Conservation (phyloP, 2,113 vertebrate species). For the Myiopsitta monachus region DNA sequence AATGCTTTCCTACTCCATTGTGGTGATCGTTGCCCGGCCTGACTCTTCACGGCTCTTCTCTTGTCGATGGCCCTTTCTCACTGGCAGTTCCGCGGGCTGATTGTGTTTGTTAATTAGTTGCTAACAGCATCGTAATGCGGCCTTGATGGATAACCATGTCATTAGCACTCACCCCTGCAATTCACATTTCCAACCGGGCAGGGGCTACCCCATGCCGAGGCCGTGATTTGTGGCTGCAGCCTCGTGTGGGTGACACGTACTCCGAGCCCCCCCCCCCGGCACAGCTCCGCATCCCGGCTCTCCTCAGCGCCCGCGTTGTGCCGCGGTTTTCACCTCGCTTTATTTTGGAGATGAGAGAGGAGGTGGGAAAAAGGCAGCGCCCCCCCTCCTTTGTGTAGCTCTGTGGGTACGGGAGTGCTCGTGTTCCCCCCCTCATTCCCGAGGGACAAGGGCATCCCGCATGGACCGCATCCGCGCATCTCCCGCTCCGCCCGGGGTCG, state of each 20-base stretch:
- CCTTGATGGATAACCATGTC: conserved; percentile 78
- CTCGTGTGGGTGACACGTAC: not conserved
- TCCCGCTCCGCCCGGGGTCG: not conserved
- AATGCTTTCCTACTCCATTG: conserved; percentile 13
- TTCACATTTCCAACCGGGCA: conserved; percentile 62
- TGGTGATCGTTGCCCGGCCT: conserved; percentile 39
- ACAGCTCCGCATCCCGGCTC: no score
- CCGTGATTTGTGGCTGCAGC: conserved; percentile 50
- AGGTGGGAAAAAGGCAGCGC: not conserved
- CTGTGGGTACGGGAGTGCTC: not conserved
- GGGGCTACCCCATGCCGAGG: conserved; percentile 42
- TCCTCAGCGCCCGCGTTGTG: not conserved
- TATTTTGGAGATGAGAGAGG: not conserved
- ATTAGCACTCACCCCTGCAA: conserved; percentile 70
- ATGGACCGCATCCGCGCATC: not conserved
- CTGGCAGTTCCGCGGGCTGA: conserved; percentile 67
- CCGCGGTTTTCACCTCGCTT: not conserved
- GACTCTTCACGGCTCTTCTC: conserved; percentile 55
- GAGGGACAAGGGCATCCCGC: not conserved
- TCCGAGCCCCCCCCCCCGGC: not conserved
- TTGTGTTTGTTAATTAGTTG: conserved; percentile 83
- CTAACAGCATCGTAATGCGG: conserved; percentile 78
- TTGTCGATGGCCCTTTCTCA: conserved; percentile 63
- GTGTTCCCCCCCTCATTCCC: not conserved
- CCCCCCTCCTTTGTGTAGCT: not conserved